Evolutionary conservation across 2,888 invertebrate genomes (phyloP).

Genomic region (Pristionchus japonicus): DNA sequence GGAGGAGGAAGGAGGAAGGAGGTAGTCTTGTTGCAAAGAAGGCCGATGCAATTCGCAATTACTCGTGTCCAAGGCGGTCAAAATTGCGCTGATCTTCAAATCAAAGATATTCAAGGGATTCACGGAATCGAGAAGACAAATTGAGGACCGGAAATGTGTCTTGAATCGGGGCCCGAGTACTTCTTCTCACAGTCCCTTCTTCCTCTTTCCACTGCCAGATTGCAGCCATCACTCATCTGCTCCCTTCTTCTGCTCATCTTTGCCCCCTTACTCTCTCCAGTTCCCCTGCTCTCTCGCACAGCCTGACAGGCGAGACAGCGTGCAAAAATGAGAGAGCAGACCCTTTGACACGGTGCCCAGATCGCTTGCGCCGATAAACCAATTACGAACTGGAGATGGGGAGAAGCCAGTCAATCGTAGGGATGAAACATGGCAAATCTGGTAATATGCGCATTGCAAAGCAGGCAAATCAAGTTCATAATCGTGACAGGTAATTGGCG

Average conservation of each 20-base stretch:
- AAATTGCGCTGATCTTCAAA: no score
- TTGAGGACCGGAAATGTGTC: background rate
- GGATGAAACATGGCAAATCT: background rate
- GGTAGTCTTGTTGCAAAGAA: background rate
- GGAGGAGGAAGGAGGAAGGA: background rate
- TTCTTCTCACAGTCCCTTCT: background rate
- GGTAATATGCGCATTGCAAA: background rate
- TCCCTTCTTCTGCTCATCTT: background rate
- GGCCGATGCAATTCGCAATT: background rate
- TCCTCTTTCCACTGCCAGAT: constrained; percentile 4
- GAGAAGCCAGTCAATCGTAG: background rate
- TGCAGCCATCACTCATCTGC: constrained; percentile 22
- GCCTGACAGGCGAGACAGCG: background rate
- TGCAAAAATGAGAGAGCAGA: background rate
- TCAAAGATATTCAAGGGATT: background rate
- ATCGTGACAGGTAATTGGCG: background rate
- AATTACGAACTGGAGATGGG: constrained; percentile 12
- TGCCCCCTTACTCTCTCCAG: background rate
- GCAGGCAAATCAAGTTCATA: background rate
- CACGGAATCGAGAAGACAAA: background rate
- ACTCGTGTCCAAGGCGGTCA: no score
- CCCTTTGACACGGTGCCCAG: background rate
- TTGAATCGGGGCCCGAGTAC: background rate
- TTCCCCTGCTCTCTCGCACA: background rate
- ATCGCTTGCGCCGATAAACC: constrained; percentile 31